phyloP scores from a whole-genome alignment of 2,888 invertebrate genomes.

The Exocentrus adspersus region DNA sequence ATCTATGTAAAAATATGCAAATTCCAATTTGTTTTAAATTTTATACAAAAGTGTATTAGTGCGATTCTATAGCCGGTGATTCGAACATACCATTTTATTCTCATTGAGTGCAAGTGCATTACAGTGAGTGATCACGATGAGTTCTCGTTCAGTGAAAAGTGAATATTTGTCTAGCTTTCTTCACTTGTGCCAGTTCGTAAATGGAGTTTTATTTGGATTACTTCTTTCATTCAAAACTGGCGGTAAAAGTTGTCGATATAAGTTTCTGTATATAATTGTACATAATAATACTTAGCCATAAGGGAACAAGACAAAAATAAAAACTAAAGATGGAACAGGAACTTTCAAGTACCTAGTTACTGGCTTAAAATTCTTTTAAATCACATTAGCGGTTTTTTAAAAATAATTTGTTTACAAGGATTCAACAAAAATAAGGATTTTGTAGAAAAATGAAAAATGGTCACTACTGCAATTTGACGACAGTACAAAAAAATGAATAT shows the following conservation, averaged over 20 bases:
- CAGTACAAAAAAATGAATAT: too few species aligned
- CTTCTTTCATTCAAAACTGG: constrained; percentile 10
- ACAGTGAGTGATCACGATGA: constrained; percentile 5
- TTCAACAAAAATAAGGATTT: too few species aligned
- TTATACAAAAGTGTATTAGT: background rate
- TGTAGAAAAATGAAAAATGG: too few species aligned
- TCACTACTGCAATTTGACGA: too few species aligned
- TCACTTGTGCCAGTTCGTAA: constrained; percentile 17
- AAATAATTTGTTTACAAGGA: too few species aligned
- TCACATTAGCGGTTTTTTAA: too few species aligned
- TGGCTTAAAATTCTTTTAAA: too few species aligned
- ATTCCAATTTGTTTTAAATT: background rate
- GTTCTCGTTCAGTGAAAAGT: constrained; percentile 18
- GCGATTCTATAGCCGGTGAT: background rate
- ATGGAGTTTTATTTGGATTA: constrained; percentile 19
- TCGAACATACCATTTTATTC: background rate
- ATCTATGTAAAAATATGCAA: background rate
- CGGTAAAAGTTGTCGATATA: constrained; percentile 11
- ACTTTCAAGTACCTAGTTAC: too few species aligned
- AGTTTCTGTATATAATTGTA: constrained; percentile 21
- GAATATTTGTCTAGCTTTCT: constrained; percentile 17
- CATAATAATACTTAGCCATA: background rate
- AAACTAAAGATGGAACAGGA: too few species aligned
- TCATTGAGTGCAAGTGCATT: constrained; percentile 22
- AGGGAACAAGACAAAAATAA: too few species aligned